Evolutionary conservation across 2,888 invertebrate genomes (phyloP), one percentile per base, ranked within the genome.

Genomic region (Trissolcus japonicus): DNA sequence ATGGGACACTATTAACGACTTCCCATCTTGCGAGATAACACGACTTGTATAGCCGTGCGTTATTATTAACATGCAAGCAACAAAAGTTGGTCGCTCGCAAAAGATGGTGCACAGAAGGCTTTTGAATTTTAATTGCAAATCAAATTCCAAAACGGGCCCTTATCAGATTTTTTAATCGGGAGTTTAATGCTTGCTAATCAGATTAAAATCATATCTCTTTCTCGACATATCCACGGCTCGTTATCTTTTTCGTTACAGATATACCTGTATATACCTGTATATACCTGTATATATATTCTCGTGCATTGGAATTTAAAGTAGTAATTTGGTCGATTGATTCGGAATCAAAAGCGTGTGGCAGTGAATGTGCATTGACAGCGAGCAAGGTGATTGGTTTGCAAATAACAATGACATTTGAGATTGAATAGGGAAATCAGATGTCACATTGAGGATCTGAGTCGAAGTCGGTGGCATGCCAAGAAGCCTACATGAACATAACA

Each of bases 351-450:
- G 53, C 35, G 19, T 55, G 43, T 43, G 41, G 62, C 29, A 6
- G 29, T 6, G 29, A 29, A 29, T 6, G 29, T 29, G 29, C 29
- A 29, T 9, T 29, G 29, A 29, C 29, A 9, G 29, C 29, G 29
- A 29, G 29, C 29, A 9, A 4, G 29, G 61, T 56, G 46, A 74
- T 67, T 67, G 74, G 48, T 74, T 74, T 21, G 25, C 66, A 57
- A 62, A 50, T 67, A 54, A 67, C 75, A 59, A 74, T 74, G 62
- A 35, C 19, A 25, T 59, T 59, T 75, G 68, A 63, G 63, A 68
- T 68, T 68, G 75, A 75, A 75, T 75, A 68, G 75, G 68, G 63
- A 75, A 75, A 75, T 75, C 75, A 75, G 75, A 75, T 68, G 75
- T 75, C 63, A 68, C 59, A 65, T 19, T 16, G 56, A 69, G 67